phyloP scores from a whole-genome alignment of 2,113 vertebrate species.

The Pionites leucogaster region DNA sequence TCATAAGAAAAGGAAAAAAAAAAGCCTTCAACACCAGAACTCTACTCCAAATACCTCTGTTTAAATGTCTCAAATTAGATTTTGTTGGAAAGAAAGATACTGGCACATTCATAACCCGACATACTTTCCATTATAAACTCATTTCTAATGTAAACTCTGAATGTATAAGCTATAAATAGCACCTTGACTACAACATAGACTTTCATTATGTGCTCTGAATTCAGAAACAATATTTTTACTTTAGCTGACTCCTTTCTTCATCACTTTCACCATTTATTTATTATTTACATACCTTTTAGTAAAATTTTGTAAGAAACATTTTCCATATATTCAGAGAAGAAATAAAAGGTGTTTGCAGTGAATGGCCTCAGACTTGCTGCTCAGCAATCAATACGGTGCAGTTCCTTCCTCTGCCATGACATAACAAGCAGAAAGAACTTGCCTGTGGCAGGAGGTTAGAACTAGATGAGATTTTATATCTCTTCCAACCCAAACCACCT shows the following conservation, averaged over 20 bases:
- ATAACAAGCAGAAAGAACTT: not conserved
- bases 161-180: conserved; percentile 35
- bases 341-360: not conserved
- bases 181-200: not conserved
- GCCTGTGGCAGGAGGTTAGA: not conserved
- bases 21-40: not conserved
- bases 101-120: not conserved
- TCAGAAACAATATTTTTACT: not conserved
- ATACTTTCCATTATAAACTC: conserved; percentile 55
- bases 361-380: not conserved
- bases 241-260: not conserved
- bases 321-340: not conserved
- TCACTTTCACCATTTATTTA: not conserved
- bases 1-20: no score
- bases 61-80: conserved; percentile 45
- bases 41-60: not conserved
- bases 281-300: not conserved
- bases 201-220: not conserved
- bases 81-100: conserved; percentile 27
- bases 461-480: not conserved
- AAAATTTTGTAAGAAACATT: not conserved
- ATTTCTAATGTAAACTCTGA: conserved; percentile 52
- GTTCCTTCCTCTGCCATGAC: not conserved
- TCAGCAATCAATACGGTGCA: not conserved
- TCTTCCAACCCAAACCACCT: not conserved